phyloP scores from a whole-genome alignment of 2,888 invertebrate species.

The Agapetus fuscipes region DNA sequence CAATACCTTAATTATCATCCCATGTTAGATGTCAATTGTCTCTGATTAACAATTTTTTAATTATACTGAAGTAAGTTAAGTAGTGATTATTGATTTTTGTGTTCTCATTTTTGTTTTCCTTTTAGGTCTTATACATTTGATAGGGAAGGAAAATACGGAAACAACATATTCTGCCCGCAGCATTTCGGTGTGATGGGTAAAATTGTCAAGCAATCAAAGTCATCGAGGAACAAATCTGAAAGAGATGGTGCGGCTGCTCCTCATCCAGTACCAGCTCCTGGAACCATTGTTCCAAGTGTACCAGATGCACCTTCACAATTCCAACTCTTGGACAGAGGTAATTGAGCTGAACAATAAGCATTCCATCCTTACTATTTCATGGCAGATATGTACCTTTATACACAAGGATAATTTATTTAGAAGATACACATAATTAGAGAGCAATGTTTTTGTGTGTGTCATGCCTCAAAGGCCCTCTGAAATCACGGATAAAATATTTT shows the following conservation, averaged over 20 bases:
- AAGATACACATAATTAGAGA: no score
- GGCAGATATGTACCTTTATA: not conserved
- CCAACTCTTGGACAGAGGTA: conserved; percentile 14
- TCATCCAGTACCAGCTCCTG: not conserved
- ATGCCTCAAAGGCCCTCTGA: no score
- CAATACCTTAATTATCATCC: no score
- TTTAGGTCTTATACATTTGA: conserved; percentile 61
- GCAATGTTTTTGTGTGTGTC: no score
- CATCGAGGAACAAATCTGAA: not conserved
- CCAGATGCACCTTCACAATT: not conserved
- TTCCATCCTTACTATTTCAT: no score
- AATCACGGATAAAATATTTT: no score
- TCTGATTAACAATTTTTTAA: no score
- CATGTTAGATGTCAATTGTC: no score
- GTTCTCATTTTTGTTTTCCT: conserved; percentile 6
- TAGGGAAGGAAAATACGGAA: conserved; percentile 54
- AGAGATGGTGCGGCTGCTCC: conserved; percentile 1
- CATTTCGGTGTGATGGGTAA: conserved; percentile 59
- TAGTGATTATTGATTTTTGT: not conserved
- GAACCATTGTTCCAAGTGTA: not conserved
- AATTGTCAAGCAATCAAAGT: conserved; percentile 27
- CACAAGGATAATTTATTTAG: no score
- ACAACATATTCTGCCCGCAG: conserved; percentile 63
- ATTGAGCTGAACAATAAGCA: not conserved
- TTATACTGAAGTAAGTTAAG: no score